Base-by-base conservation (phyloP, 2,888 invertebrate genomes). In the Linnaemya vulpina region DNA sequence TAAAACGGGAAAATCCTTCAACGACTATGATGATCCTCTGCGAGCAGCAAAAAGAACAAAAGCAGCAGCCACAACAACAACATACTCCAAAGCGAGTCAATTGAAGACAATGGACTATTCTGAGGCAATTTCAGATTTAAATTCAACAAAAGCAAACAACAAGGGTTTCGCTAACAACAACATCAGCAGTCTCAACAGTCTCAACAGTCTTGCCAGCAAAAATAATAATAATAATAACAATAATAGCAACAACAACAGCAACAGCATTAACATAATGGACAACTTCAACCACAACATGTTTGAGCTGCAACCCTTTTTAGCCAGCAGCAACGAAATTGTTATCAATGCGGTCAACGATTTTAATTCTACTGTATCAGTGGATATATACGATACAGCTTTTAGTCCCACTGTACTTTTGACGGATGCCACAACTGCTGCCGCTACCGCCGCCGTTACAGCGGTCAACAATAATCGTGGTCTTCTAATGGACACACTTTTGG, bases 401-500 rank as follows among this genome's bases (percentile, higher is more conserved):
- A 83, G 82, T 77, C 70, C 86, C 58, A 71, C 80, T 53, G 55
- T 55, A 9, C 46, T 76, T 25, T 35, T 79, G 53, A 70, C 76
- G 22, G 85, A 85, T 62, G 82, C 63, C 20, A 55, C 78, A 35
- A 81, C 81, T 13, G 87, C 81, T 30, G 86, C 81, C 13, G 70
- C 78, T 22, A 67, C 73, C 4, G 73, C 67, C 20, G 83, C 74
- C 13, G 25, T 65, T 35, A 70, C 55, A 13, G 88, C 77, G 17
- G 84, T 70, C 17, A 68, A 53, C 20, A 67, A 74, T 76, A 87
- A 81, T 60, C 38, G 76, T 15, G 82, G 80, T 71, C 55, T 87
- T 9, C 22, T 86, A 35, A 80, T 87, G 30, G 87, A 84, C 22
- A 84, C 89, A 83, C 87, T 91, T 67, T 73, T 91, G 87, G 89